A percentile compares a stretch with the other conserved stretches of the same genome.
phyloP scores from a whole-genome alignment of 1,140 invertebrate genomes.

The Eurosta solidaginis region DNA sequence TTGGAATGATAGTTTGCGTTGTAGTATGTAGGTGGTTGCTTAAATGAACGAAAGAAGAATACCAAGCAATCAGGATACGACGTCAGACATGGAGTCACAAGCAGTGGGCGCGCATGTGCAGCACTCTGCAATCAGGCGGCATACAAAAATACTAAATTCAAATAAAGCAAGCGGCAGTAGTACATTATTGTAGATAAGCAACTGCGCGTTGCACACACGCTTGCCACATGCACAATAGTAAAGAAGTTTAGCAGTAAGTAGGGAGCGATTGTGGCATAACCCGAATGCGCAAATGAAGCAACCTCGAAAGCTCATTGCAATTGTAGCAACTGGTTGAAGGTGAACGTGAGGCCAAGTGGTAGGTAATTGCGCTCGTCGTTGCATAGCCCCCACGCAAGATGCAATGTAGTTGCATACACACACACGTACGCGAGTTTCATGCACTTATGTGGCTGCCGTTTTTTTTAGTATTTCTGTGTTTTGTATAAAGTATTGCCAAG shows the following conservation, averaged over 20 bases:
- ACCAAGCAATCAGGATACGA: not conserved
- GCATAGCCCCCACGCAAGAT: conserved; percentile 5
- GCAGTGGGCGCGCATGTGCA: not conserved
- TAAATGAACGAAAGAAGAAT: not conserved
- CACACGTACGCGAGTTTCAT: too few relatives aligned
- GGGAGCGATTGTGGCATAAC: conserved; percentile 1
- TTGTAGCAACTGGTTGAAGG: not conserved
- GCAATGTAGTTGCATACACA: too few relatives aligned
- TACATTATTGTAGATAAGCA: not conserved
- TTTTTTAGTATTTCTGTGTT: too few relatives aligned
- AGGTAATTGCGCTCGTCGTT: not conserved
- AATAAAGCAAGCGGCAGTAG: not conserved
- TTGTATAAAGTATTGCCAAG: too few relatives aligned
- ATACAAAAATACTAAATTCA: conserved; percentile 26
- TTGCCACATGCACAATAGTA: conserved; percentile 6
- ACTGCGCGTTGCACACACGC: not conserved
- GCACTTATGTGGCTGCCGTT: too few relatives aligned
- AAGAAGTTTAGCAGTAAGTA: too few relatives aligned
- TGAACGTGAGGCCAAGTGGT: not conserved
- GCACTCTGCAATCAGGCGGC: not conserved
- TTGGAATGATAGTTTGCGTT: not conserved
- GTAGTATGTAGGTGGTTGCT: not conserved
- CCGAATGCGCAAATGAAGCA: not conserved
- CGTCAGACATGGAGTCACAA: not conserved
- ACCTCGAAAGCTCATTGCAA: not conserved